Base-by-base conservation (phyloP, 2,888 invertebrate genomes). In the Crematogaster levior region DNA sequence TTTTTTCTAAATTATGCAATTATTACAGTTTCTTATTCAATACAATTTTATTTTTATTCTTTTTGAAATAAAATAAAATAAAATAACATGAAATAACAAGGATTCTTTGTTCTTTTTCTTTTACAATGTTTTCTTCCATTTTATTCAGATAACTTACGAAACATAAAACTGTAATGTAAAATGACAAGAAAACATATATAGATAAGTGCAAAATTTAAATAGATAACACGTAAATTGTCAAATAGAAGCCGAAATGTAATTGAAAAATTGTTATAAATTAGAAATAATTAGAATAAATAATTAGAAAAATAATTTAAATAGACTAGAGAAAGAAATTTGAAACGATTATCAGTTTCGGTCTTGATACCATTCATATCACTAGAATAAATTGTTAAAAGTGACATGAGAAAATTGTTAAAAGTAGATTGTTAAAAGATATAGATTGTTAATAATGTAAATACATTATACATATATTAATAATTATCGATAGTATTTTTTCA, bases 381-480 rank as follows among this genome's bases (percentile, higher is more conserved):
- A 27, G 12, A 6, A 34, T n/a, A n/a, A n/a, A n/a, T n/a, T n/a
- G n/a, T n/a, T n/a, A n/a, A n/a, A n/a, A n/a, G n/a, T n/a, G n/a
- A n/a, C n/a, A n/a, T n/a, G n/a, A n/a, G n/a, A n/a, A n/a, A n/a
- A n/a, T n/a, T 4, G 12, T 5, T 65, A 27, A 46, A 43, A 24
- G 24, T 43, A 9, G 18, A 61, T 37, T 61, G 5, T 63, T 15
- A 46, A 46, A n/a, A n/a, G n/a, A n/a, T n/a, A 6, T 34, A 6
- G 6, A 34, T 34, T 34, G 6, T 34, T 34, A 40, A 34, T 24
- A 63, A 24, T 24, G 18, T n/a, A 60, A 61, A 12, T 61, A 24
- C 40, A 40, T 40, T 40, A 66, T n/a, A 60, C 37, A 12, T 61
- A 24, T 63, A 40, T 40, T 40, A 66, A 27, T 65, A 46, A 70